A percentile compares a stretch with the other conserved stretches of the same genome.
Conservation (phyloP, 2,797 vertebrate species). For the Dendrocincla fuliginosa region DNA sequence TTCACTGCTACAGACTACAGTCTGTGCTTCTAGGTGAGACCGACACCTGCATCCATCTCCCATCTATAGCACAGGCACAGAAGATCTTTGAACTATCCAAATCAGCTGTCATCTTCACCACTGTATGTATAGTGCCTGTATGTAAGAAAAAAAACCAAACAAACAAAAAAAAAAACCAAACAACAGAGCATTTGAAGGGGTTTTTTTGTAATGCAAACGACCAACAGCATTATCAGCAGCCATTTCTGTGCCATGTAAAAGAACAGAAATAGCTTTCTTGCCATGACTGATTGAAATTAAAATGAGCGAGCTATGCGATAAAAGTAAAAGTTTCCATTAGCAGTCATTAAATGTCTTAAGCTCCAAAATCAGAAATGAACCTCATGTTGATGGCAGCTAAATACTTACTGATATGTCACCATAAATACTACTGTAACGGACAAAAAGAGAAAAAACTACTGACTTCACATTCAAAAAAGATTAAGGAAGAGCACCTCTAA, state of each 20-base stretch:
- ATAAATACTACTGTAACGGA: neutral
- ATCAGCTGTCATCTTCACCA: neutral
- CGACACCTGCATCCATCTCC: neutral
- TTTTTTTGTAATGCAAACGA: neutral
- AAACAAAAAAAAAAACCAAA: neutral
- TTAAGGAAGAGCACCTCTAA: neutral
- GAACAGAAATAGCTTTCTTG: neutral
- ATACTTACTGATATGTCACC: neutral
- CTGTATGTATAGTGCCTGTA: no score
- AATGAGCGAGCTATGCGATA: neutral
- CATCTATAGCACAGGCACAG: neutral
- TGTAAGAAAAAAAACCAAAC: neutral
- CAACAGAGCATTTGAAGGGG: neutral
- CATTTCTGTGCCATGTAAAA: fast-evolving
- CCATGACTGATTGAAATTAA: neutral
- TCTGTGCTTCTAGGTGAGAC: neutral
- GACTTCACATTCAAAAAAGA: neutral
- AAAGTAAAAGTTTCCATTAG: neutral
- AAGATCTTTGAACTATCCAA: neutral
- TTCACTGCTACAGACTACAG: neutral
- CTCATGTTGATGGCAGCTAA: neutral
- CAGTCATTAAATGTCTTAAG: neutral
- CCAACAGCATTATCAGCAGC: neutral
- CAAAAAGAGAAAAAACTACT: neutral
- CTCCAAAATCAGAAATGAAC: neutral